Evolutionary conservation across 2,113 vertebrate species (phyloP).

Genomic region (Apus apus): DNA sequence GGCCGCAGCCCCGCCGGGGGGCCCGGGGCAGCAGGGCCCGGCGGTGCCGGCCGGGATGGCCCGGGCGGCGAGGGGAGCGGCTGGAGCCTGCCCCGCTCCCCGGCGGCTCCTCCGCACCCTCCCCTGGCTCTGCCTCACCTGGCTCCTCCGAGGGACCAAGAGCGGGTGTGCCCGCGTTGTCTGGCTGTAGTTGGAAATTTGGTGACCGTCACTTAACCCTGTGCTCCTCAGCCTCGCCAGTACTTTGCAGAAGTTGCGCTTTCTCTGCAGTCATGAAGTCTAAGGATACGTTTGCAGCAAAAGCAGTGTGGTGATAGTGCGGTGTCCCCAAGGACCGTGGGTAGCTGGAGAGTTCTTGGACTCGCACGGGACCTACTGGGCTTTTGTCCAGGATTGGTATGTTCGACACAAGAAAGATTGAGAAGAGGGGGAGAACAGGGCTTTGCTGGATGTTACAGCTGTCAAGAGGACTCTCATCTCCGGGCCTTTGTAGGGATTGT

Average conservation of each 20-base stretch:
- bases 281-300: too few relatives aligned
- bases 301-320: rapidly evolving
- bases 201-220: rapidly evolving
- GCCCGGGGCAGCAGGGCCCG: neutral
- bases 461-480: neutral
- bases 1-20: too few relatives aligned
- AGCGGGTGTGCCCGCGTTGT: rapidly evolving
- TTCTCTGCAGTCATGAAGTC: too few relatives aligned
- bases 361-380: neutral
- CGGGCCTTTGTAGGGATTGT: neutral
- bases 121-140: rapidly evolving
- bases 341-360: neutral
- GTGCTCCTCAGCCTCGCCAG: too few relatives aligned
- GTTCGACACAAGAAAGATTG: neutral
- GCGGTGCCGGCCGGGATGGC: too few relatives aligned
- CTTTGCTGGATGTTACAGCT: neutral
- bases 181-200: rapidly evolving
- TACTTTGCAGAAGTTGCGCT: too few relatives aligned
- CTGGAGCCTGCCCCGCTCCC: too few relatives aligned
- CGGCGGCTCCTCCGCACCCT: neutral
- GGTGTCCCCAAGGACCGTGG: neutral
- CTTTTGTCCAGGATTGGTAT: neutral
- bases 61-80: too few relatives aligned
- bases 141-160: neutral
- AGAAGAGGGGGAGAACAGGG: neutral